Conservation (phyloP, 2,113 vertebrate genomes). For the Spheniscus mendiculus region DNA sequence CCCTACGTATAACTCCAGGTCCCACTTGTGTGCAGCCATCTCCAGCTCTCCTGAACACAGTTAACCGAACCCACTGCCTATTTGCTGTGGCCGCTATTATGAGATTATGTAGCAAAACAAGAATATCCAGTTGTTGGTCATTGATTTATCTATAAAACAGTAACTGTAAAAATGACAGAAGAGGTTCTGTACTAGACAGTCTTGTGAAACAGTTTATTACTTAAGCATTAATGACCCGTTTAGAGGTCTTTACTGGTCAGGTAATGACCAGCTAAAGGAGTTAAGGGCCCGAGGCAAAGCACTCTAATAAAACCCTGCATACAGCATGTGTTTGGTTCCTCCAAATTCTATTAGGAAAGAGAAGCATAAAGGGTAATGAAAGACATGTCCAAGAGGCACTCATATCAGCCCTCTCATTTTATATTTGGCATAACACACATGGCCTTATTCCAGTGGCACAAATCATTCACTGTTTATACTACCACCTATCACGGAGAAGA, state of each 20-base stretch:
- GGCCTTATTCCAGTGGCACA: slow-evolving; percentile 42
- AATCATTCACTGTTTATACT: slow-evolving; percentile 63
- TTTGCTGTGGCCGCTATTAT: not conserved
- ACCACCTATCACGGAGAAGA: not conserved
- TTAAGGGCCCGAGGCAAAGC: slow-evolving; percentile 67
- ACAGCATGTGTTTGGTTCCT: slow-evolving; percentile 44
- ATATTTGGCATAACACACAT: slow-evolving; percentile 45
- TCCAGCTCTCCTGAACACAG: not conserved
- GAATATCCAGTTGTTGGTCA: slow-evolving; percentile 35
- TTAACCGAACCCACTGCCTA: not conserved
- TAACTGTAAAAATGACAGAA: slow-evolving; percentile 70
- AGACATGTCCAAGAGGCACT: slow-evolving; percentile 64
- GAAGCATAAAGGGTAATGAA: slow-evolving; percentile 55
- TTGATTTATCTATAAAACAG: slow-evolving; percentile 73
- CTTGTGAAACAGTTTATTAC: slow-evolving; percentile 70
- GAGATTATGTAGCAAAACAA: slow-evolving; percentile 46
- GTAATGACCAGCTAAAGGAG: slow-evolving; percentile 71
- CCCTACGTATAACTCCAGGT: not conserved
- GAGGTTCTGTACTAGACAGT: slow-evolving; percentile 48
- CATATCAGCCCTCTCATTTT: slow-evolving; percentile 59
- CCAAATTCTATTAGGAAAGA: slow-evolving; percentile 56
- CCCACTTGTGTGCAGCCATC: rapidly evolving
- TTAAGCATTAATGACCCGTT: slow-evolving; percentile 72
- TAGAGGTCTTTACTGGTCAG: slow-evolving; percentile 73
- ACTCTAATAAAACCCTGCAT: slow-evolving; percentile 63